Conservation (phyloP, 1,140 invertebrate species). For the Neodiprion pinetum region DNA sequence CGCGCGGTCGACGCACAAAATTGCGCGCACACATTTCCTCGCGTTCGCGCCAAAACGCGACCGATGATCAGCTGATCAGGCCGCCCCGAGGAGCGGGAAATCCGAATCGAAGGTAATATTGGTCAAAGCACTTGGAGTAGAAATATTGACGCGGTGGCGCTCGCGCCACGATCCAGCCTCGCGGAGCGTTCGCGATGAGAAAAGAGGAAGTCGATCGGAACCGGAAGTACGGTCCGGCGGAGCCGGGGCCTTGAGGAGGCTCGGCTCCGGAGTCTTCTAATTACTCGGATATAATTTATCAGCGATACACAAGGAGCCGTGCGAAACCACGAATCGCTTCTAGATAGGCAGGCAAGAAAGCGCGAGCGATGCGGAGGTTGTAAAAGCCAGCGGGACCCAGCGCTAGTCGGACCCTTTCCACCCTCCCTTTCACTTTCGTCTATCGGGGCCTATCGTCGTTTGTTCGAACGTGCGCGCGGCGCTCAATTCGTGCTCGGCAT, state of each 20-base stretch:
- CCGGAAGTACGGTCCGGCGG: conserved; percentile 16
- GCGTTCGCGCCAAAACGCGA: too few species aligned
- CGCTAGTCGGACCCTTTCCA: conserved; percentile 51
- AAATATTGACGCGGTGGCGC: not conserved
- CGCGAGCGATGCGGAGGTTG: conserved; percentile 40
- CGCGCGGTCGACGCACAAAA: too few species aligned
- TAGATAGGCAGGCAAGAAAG: not conserved
- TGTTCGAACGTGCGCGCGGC: conserved; percentile 28
- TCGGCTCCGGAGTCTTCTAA: not conserved
- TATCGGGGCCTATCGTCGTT: conserved; percentile 35
- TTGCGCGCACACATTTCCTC: too few species aligned
- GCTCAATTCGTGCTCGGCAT: conserved; percentile 11
- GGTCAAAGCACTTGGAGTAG: too few species aligned
- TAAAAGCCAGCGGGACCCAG: conserved; percentile 40
- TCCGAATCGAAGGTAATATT: not conserved
- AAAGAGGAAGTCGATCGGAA: conserved; percentile 19
- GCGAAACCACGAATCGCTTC: too few species aligned
- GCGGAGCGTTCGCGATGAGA: conserved; percentile 1
- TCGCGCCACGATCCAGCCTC: not conserved
- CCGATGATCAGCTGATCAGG: too few species aligned
- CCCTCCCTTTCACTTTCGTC: conserved; percentile 58
- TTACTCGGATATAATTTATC: conserved; percentile 4
- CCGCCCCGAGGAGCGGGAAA: too few species aligned
- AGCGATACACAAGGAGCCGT: not conserved
- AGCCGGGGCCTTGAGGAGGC: conserved; percentile 13